Percentiles rank a stretch among this genome's conserved stretches.
These are phyloP conservation scores for Troides oblongomaculatus DNA, from an alignment of 2,888 invertebrate genomes.

Conservation along the genomic window DNA sequence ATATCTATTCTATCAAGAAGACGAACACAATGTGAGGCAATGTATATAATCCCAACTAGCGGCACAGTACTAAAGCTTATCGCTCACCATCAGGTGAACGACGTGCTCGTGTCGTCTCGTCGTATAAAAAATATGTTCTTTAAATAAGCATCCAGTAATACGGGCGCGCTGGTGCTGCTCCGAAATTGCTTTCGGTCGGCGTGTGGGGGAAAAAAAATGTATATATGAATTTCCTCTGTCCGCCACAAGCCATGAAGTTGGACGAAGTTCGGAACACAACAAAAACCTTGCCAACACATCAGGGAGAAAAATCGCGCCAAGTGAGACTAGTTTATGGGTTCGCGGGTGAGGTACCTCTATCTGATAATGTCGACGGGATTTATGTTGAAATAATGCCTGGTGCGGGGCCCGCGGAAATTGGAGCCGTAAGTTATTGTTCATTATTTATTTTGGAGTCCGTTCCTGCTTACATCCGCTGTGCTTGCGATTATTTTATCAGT, in stretches of 20 bases:
- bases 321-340: conserved; percentile 23
- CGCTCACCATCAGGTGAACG: too few relatives aligned
- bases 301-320: conserved; percentile 11
- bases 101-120: too few relatives aligned
- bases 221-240: conserved; percentile 48
- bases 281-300: conserved; percentile 26
- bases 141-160: conserved; percentile 6
- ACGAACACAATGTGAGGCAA: too few relatives aligned
- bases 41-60: too few relatives aligned
- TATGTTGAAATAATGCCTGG: conserved; percentile 28
- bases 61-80: too few relatives aligned
- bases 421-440: conserved; percentile 16
- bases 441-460: conserved; percentile 21
- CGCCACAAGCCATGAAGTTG: conserved; percentile 37
- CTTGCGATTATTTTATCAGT: background rate
- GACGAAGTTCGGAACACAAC: conserved; percentile 32
- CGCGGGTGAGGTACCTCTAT: conserved; percentile 22
- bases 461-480: background rate
- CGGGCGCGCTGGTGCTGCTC: conserved; percentile 11
- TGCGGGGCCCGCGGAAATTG: conserved; percentile 23
- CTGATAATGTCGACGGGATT: conserved; percentile 27
- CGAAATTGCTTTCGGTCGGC: conserved; percentile 44
- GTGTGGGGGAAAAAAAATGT: conserved; percentile 46
- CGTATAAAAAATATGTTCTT: too few relatives aligned
- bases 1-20: too few relatives aligned